Conservation (phyloP, 2,113 vertebrate species). For the Merops nubicus region DNA sequence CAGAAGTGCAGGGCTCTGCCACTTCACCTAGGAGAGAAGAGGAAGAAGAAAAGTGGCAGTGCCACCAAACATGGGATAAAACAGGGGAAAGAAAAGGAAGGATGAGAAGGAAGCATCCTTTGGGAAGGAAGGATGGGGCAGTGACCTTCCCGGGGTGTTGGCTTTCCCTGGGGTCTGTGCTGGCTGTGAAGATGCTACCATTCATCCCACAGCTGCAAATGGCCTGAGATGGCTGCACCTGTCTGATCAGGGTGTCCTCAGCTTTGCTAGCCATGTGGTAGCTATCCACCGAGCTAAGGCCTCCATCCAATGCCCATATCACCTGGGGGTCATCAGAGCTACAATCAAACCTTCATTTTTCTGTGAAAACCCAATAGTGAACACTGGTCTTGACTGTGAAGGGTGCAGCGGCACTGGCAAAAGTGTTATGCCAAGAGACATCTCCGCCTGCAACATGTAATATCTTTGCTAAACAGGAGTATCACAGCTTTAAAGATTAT, state of each 20-base stretch:
- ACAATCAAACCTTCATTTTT: not conserved
- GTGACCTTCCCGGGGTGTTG: too few relatives aligned
- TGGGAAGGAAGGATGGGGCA: not conserved
- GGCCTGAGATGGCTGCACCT: not conserved
- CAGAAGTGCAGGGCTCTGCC: not conserved
- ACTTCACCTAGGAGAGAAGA: not conserved
- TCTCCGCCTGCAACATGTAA: not conserved
- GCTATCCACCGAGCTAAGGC: not conserved
- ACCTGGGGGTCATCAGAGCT: not conserved
- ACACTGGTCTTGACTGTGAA: not conserved
- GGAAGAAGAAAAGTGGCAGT: not conserved
- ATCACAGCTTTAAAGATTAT: not conserved
- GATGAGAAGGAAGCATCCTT: not conserved
- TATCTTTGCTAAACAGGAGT: not conserved
- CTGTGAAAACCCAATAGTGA: not conserved
- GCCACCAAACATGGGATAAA: not conserved
- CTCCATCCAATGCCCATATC: not conserved
- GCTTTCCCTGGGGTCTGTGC: fast-evolving
- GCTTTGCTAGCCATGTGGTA: not conserved
- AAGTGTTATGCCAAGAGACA: not conserved
- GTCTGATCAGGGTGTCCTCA: not conserved
- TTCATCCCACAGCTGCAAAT: not conserved
- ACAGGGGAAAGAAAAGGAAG: not conserved
- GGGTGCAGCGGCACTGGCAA: fast-evolving
- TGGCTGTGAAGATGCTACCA: not conserved